These are phyloP conservation scores for Smittia aterrima DNA, from an alignment of 2,888 invertebrate species.

Conservation along the genomic window DNA sequence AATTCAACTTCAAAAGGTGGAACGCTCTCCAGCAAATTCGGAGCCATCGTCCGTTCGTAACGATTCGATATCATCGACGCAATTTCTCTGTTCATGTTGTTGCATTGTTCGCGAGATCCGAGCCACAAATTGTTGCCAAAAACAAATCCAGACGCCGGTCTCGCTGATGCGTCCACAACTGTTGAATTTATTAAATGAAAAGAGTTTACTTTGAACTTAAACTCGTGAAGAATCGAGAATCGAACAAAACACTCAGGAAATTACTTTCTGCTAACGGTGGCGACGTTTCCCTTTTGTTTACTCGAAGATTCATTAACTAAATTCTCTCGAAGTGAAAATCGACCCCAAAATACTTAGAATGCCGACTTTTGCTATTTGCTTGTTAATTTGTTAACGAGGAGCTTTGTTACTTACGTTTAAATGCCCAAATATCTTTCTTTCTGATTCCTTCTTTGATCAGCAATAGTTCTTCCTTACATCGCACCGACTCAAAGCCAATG, in stretches of 20 bases:
- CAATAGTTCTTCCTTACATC: not conserved
- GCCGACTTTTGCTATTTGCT: not conserved
- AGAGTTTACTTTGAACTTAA: not conserved
- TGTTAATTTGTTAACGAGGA: not conserved
- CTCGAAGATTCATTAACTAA: too few species aligned
- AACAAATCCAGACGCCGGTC: slow-evolving; percentile 53
- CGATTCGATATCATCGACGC: slow-evolving; percentile 46
- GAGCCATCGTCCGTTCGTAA: not conserved
- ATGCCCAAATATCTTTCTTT: not conserved
- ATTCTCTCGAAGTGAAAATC: too few species aligned
- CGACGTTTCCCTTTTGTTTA: too few species aligned
- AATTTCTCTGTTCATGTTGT: slow-evolving; percentile 47
- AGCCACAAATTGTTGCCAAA: slow-evolving; percentile 56
- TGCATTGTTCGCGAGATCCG: slow-evolving; percentile 52
- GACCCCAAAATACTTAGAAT: not conserved
- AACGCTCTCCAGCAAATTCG: not conserved
- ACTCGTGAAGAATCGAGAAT: not conserved
- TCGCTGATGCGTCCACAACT: slow-evolving; percentile 55
- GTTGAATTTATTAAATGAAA: not conserved
- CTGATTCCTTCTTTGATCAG: not conserved
- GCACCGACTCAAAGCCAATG: not conserved
- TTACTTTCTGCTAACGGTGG: too few species aligned
- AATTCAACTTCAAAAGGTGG: slow-evolving; percentile 16
- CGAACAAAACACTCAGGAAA: too few species aligned
- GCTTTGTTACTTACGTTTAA: slow-evolving; percentile 21